Evolutionary conservation across 2,797 vertebrate genomes (phyloP), one percentile per base, ranked within the genome.

Genomic region (Peromyscus eremicus): DNA sequence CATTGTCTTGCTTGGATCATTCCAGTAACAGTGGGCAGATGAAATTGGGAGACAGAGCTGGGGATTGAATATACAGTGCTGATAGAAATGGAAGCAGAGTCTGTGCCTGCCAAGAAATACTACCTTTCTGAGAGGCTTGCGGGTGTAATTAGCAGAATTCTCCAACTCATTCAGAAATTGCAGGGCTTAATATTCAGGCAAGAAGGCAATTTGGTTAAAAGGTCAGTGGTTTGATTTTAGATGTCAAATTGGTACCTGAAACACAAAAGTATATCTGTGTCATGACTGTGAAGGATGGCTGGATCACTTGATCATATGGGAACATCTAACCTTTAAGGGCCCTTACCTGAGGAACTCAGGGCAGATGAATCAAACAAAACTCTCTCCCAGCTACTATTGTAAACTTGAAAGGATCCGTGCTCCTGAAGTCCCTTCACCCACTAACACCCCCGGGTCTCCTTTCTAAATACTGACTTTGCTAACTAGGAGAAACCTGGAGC

Each of bases 181-280:
- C 34, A 62, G 49, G 17, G 25, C 94, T 96, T 88, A 73, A 89
- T n/a, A 92, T 83, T 87, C 11, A 62, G 76, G 83, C 2, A 75
- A 87, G 73, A 40, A 97, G n/a, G 52, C 60, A 92, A 62, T 93
- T 94, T 88, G 87, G 77, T 70, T 95, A 81, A 89, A 76, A 75
- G 40, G 14, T 10, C n/a, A 82, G 79, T 23, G 70, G 89, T 88
- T 84, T 86, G 84, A 93, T 93, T 94, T 94, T 88, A 77, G 80
- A 60, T 52, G 10, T 70, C 89, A 95, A 81, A 43, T 76, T 21
- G 37, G 5, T 84, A 64, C 57, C 13, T 90, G 71, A 96, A 88
- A 29, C 23, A 84, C 10, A 90, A 73, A 94, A 91, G 34, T 49
- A 2, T 89, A 80, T 82, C 82, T 94, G 60, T 85, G 55, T 13